Conservation (phyloP, 2,797 vertebrate genomes). For the Kryptolebias ocellatus region DNA sequence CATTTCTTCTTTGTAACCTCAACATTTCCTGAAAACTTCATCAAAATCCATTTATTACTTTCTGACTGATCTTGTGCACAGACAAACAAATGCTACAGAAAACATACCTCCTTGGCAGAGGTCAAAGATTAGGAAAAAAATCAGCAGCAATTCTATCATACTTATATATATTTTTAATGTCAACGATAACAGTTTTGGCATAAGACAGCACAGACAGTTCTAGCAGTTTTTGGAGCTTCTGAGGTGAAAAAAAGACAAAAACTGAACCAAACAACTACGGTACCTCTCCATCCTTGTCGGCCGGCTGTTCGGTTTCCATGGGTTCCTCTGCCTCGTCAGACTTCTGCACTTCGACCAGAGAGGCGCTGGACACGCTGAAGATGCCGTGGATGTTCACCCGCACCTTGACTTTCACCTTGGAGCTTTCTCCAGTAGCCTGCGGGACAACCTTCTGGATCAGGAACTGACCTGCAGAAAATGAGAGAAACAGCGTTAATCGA, state of each 20-base stretch:
- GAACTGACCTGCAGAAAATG: slow-evolving; percentile 87
- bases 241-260: too few relatives aligned
- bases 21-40: too few relatives aligned
- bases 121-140: too few relatives aligned
- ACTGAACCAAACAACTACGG: not conserved
- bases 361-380: slow-evolving; percentile 97
- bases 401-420: slow-evolving; percentile 98
- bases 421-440: slow-evolving; percentile 93
- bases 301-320: slow-evolving; percentile 92
- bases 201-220: not conserved
- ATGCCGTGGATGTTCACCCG: slow-evolving; percentile 95
- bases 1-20: too few relatives aligned
- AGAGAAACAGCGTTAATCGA: not conserved
- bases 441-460: slow-evolving; percentile 94
- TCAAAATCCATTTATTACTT: too few relatives aligned
- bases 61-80: too few relatives aligned
- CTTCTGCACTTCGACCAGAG: slow-evolving; percentile 94
- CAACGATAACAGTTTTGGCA: not conserved
- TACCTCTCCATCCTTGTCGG: slow-evolving; percentile 93
- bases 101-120: too few relatives aligned
- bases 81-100: too few relatives aligned
- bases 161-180: too few relatives aligned
- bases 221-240: too few relatives aligned
- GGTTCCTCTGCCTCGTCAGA: slow-evolving; percentile 92
- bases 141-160: too few relatives aligned